phyloP scores from a whole-genome alignment of 2,113 vertebrate genomes.

The Zeus faber region DNA sequence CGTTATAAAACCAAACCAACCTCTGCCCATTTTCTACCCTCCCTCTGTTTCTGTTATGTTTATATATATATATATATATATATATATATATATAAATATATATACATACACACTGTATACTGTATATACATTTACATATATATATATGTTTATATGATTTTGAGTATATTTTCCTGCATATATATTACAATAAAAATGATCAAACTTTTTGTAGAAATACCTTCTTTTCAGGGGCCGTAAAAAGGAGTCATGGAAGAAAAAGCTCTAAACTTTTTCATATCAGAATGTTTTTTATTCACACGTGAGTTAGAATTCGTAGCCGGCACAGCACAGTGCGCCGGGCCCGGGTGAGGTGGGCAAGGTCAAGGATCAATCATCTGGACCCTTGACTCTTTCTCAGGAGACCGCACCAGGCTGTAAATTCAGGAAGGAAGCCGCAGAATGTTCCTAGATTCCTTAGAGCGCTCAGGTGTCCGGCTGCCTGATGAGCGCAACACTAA shows the following conservation, averaged over 20 bases:
- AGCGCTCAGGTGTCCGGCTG: slow-evolving; percentile 2
- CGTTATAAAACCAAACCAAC: no score
- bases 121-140: no score
- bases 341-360: not conserved
- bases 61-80: no score
- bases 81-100: no score
- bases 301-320: not conserved
- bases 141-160: not conserved
- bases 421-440: slow-evolving; percentile 13
- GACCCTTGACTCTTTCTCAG: slow-evolving; percentile 12
- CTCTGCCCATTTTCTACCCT: no score
- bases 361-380: slow-evolving; percentile 24
- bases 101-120: not conserved
- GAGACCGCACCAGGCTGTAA: slow-evolving; percentile 8
- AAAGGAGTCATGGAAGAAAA: no score
- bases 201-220: no score
- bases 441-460: slow-evolving; percentile 13
- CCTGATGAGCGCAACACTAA: not conserved
- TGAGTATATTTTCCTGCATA: no score
- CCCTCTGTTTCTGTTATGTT: not conserved
- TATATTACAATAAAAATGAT: no score
- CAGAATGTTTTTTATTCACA: not conserved
- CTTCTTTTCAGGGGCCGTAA: no score
- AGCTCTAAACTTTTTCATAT: not conserved
- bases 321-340: slow-evolving; percentile 12